These are phyloP conservation scores for Torymus tubicola DNA, from an alignment of 2,888 invertebrate species.

Conservation along the genomic window DNA sequence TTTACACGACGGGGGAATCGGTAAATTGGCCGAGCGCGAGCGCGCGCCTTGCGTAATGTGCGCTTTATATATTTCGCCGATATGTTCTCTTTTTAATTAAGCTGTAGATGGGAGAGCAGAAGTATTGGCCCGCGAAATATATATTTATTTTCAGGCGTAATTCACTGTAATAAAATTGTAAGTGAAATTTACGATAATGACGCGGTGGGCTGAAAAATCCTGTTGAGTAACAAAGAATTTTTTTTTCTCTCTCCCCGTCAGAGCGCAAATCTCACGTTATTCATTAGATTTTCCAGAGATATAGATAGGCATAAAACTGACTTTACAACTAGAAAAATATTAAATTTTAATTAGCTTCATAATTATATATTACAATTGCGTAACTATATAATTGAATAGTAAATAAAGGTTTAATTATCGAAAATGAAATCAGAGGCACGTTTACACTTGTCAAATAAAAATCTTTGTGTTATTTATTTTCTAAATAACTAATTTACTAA, in stretches of 20 bases:
- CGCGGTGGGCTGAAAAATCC: neutral
- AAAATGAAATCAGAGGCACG: too few relatives aligned
- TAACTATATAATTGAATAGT: too few relatives aligned
- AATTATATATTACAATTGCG: too few relatives aligned
- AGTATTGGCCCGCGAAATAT: neutral
- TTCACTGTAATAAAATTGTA: constrained; percentile 14
- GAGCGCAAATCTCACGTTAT: neutral
- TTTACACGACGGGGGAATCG: constrained; percentile 20
- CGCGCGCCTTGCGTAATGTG: constrained; percentile 17
- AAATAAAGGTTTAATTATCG: too few relatives aligned
- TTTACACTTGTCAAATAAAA: too few relatives aligned
- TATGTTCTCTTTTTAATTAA: constrained; percentile 24
- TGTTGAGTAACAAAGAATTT: constrained; percentile 13
- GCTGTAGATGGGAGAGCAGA: neutral
- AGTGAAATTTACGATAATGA: constrained; percentile 12
- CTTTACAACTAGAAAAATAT: too few relatives aligned
- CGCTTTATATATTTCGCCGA: neutral
- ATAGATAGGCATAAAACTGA: too few relatives aligned
- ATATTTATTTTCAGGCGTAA: constrained; percentile 3
- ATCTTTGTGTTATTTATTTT: too few relatives aligned
- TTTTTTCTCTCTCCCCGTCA: neutral
- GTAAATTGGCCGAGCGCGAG: neutral
- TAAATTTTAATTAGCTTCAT: too few relatives aligned
- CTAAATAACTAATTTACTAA: too few relatives aligned
- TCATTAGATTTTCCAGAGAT: too few relatives aligned